phyloP scores from a whole-genome alignment of 2,797 vertebrate genomes.

The Columba guinea region DNA sequence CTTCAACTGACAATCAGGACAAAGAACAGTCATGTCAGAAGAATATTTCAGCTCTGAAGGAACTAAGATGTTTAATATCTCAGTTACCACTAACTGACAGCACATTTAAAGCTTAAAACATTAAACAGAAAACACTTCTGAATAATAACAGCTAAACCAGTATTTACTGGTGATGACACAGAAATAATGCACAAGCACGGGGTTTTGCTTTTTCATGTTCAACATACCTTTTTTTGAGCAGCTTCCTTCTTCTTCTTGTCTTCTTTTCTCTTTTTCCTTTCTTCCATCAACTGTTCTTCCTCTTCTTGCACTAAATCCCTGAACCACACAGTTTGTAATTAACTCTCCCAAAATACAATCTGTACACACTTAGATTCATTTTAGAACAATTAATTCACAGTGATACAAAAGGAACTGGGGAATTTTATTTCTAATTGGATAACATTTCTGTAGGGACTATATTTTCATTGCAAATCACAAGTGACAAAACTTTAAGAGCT shows the following conservation, averaged over 20 bases:
- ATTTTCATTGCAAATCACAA: conserved; percentile 12
- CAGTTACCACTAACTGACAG: background rate
- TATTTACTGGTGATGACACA: background rate
- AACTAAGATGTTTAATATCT: background rate
- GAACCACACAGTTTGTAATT: conserved; percentile 78
- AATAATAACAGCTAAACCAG: background rate
- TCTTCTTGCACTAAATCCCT: conserved; percentile 90
- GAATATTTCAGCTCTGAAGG: background rate
- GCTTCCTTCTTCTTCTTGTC: conserved; percentile 88
- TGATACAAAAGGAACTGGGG: conserved; percentile 39
- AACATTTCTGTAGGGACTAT: conserved; percentile 15
- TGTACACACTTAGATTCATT: conserved; percentile 72
- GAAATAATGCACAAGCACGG: background rate
- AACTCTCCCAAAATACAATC: conserved; percentile 77
- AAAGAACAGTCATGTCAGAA: background rate
- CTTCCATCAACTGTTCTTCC: conserved; percentile 96
- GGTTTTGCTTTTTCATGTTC: background rate
- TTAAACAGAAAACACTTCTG: background rate
- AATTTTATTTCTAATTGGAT: conserved; percentile 62
- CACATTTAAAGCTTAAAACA: background rate
- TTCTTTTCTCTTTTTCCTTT: conserved; percentile 91
- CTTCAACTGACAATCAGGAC: background rate
- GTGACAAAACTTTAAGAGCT: background rate
- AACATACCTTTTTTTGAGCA: conserved; percentile 89
- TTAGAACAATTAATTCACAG: conserved; percentile 63